These are phyloP conservation scores for Orthosia cruda DNA, from an alignment of 2,888 invertebrate genomes.

Conservation along the genomic window DNA sequence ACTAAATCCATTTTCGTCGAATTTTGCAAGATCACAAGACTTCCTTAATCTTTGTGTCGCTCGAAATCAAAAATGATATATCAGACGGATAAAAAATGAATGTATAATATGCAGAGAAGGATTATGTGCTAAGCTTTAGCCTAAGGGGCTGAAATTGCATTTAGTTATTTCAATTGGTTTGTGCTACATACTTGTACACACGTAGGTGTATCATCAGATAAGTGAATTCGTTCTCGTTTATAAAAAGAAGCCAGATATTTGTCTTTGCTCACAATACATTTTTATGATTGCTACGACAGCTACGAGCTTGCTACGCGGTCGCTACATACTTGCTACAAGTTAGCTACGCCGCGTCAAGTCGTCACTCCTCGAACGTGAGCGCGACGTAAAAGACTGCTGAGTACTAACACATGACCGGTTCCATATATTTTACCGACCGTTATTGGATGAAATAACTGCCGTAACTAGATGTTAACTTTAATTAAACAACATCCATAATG, in stretches of 20 bases:
- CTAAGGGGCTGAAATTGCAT: slow-evolving; percentile 49
- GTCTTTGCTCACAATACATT: slow-evolving; percentile 8
- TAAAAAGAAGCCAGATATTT: slow-evolving; percentile 35
- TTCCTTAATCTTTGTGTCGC: slow-evolving; percentile 27
- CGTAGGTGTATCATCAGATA: slow-evolving; percentile 63
- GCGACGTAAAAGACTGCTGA: slow-evolving; percentile 18
- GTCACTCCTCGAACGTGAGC: slow-evolving; percentile 6
- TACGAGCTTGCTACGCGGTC: background rate
- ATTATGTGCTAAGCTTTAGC: slow-evolving; percentile 44
- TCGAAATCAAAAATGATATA: slow-evolving; percentile 35
- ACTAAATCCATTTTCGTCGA: slow-evolving; percentile 7
- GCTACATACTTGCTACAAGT: slow-evolving; percentile 14
- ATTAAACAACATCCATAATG: background rate
- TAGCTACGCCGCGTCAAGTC: slow-evolving; percentile 5
- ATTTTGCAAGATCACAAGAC: slow-evolving; percentile 42
- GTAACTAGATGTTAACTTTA: background rate
- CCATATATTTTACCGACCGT: slow-evolving; percentile 10
- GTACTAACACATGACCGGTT: slow-evolving; percentile 20
- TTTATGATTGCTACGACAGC: slow-evolving; percentile 26
- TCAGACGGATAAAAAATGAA: slow-evolving; percentile 22
- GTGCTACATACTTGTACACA: slow-evolving; percentile 54
- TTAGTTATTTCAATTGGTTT: slow-evolving; percentile 65
- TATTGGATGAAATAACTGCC: slow-evolving; percentile 31
- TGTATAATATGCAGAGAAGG: slow-evolving; percentile 14
- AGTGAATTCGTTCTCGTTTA: slow-evolving; percentile 14